phyloP scores from a whole-genome alignment of 1,140 invertebrate species.

The Drosophila baimaii region DNA sequence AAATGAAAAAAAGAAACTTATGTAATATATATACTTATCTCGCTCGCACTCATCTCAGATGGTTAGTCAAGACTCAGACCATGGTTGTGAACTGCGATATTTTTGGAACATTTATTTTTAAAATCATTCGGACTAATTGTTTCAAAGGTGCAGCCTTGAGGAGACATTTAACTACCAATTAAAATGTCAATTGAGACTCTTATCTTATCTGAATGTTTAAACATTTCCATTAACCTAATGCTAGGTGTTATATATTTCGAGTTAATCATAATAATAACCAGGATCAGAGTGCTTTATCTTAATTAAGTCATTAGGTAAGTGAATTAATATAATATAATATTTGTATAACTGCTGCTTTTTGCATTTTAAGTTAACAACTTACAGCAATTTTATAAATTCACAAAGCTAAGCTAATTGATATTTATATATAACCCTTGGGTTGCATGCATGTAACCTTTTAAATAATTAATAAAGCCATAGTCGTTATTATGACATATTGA shows the following conservation, averaged over 20 bases:
- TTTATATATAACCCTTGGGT: not conserved
- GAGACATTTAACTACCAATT: too few species aligned
- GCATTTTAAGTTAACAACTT: not conserved
- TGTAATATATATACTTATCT: too few species aligned
- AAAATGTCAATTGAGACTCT: too few species aligned
- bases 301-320: not conserved
- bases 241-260: not conserved
- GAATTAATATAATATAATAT: not conserved
- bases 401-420: slow-evolving; percentile 2
- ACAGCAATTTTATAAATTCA: not conserved
- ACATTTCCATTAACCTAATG: not conserved
- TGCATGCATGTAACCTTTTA: not conserved
- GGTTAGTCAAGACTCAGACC: too few species aligned
- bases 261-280: not conserved
- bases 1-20: too few species aligned
- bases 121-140: too few species aligned
- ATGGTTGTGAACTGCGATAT: too few species aligned
- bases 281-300: not conserved
- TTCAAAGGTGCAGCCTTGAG: too few species aligned
- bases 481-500: slow-evolving; percentile 5
- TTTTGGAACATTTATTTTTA: too few species aligned
- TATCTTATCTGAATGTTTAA: too few species aligned
- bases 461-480: not conserved
- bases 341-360: not conserved
- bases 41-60: too few species aligned